Conservation (phyloP, 2,113 vertebrate species). For the Physeter macrocephalus region DNA sequence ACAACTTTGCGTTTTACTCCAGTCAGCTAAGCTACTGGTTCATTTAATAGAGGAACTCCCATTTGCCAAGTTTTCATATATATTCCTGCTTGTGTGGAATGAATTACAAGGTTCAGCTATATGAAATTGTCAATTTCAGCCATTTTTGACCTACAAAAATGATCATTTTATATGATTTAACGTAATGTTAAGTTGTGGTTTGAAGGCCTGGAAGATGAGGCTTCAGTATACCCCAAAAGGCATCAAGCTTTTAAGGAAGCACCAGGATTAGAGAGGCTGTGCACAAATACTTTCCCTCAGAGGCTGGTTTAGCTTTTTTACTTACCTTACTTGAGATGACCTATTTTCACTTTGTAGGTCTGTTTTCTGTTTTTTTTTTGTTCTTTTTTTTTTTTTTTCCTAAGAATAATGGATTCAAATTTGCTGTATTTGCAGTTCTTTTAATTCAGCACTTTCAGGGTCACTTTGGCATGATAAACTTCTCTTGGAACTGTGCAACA, state of each 20-base stretch:
- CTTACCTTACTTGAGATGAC: background rate
- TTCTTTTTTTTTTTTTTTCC: background rate
- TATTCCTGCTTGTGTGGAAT: background rate
- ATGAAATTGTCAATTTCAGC: background rate
- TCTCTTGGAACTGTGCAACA: background rate
- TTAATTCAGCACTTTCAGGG: background rate
- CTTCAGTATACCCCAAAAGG: background rate
- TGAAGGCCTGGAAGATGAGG: background rate
- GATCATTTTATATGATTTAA: background rate
- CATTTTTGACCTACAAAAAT: background rate
- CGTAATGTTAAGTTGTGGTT: background rate
- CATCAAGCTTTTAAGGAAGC: background rate
- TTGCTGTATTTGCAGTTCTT: background rate
- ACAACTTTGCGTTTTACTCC: background rate
- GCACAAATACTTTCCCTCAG: background rate
- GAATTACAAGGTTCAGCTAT: background rate
- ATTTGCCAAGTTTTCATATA: background rate
- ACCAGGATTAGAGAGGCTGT: background rate
- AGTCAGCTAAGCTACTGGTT: background rate
- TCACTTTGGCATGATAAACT: background rate
- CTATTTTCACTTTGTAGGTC: background rate
- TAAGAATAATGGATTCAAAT: background rate
- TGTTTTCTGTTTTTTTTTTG: background rate
- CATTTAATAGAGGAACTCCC: background rate
- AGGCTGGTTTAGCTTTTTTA: background rate